Evolutionary conservation across 2,888 invertebrate species (phyloP).

Genomic region (Apamea epomidion): DNA sequence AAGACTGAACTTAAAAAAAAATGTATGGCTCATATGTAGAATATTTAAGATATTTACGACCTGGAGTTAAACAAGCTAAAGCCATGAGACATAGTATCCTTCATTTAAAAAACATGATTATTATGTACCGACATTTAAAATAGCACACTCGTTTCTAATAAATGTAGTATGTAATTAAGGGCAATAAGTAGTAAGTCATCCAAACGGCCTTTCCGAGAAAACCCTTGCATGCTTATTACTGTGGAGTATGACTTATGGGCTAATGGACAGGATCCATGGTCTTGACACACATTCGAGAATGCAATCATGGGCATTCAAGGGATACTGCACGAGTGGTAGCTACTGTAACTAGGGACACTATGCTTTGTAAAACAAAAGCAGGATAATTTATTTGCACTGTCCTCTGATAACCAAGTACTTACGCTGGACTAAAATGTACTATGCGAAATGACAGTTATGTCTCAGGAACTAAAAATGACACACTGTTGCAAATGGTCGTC

Average conservation of each 20-base stretch:
- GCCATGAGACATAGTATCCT: too few relatives aligned
- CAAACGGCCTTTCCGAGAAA: conserved; percentile 60
- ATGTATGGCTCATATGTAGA: too few relatives aligned
- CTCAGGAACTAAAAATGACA: too few relatives aligned
- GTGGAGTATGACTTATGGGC: conserved; percentile 64
- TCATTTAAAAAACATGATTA: too few relatives aligned
- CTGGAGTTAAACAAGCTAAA: too few relatives aligned
- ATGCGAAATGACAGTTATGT: too few relatives aligned
- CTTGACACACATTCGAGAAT: conserved; percentile 62
- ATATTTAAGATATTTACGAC: too few relatives aligned
- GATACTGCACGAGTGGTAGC: background rate
- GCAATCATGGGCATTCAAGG: conserved; percentile 32
- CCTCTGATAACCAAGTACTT: too few relatives aligned
- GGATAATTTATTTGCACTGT: background rate
- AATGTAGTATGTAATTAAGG: conserved; percentile 37
- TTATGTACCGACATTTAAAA: background rate
- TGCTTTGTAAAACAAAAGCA: background rate
- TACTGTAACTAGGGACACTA: conserved; percentile 13
- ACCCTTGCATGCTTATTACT: conserved; percentile 52
- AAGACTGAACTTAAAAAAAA: too few relatives aligned
- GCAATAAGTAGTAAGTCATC: conserved; percentile 40
- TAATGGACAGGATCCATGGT: conserved; percentile 38
- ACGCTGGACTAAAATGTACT: too few relatives aligned
- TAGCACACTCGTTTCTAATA: background rate
- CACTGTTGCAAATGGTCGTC: too few relatives aligned